These are phyloP conservation scores for Platichthys stellatus DNA, from an alignment of 2,113 vertebrate genomes.

Conservation along the genomic window DNA sequence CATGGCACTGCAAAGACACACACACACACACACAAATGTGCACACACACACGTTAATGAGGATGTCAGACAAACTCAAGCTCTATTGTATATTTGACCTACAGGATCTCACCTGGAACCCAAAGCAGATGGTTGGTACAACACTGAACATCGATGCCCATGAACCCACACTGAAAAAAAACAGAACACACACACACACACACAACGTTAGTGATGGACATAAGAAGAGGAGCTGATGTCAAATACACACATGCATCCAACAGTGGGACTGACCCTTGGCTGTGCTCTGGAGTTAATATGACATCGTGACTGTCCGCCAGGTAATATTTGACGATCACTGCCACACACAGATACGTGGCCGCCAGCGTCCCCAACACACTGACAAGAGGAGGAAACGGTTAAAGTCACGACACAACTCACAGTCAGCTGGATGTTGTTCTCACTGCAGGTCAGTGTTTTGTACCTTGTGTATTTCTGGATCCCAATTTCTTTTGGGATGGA, in stretches of 20 bases:
- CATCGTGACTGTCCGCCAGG: conserved; percentile 72
- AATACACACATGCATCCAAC: conserved; percentile 11
- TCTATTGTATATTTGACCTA: background rate
- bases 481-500: conserved; percentile 84
- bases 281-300: conserved; percentile 48
- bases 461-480: conserved; percentile 87
- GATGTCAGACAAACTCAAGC: too few species aligned
- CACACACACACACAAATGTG: background rate
- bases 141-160: conserved; percentile 89
- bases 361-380: conserved; percentile 89
- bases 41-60: background rate
- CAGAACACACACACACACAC: background rate
- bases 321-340: conserved; percentile 87
- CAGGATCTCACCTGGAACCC: conserved; percentile 91
- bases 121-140: conserved; percentile 96
- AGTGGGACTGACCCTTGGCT: conserved; percentile 79
- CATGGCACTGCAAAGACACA: conserved; percentile 88
- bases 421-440: background rate
- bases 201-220: conserved; percentile 8
- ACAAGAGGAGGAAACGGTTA: conserved; percentile 10
- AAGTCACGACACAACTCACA: background rate
- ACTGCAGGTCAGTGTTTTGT: background rate
- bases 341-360: conserved; percentile 88
- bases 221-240: background rate
- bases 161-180: conserved; percentile 80